Conservation (phyloP, 2,888 invertebrate species). For the Antheraea assamensis region DNA sequence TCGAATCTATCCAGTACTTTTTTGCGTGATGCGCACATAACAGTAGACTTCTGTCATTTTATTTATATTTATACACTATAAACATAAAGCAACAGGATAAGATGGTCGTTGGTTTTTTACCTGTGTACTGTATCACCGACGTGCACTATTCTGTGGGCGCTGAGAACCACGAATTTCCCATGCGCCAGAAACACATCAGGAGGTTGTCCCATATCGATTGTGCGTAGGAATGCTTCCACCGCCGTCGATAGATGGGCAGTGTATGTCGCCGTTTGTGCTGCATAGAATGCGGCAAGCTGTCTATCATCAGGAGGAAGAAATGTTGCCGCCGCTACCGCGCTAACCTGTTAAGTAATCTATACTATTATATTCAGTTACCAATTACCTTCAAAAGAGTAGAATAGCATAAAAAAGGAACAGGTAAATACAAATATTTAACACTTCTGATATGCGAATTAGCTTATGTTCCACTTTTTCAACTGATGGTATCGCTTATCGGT, state of each 20-base stretch:
- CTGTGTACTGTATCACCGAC: conserved; percentile 96
- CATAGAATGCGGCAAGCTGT: conserved; percentile 93
- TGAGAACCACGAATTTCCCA: conserved; percentile 96
- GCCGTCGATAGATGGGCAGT: conserved; percentile 92
- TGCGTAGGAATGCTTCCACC: conserved; percentile 95
- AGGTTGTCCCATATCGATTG: conserved; percentile 96
- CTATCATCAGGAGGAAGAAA: conserved; percentile 89
- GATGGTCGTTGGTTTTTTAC: conserved; percentile 34
- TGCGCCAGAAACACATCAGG: conserved; percentile 96
- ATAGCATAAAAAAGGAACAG: no score
- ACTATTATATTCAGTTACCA: neutral
- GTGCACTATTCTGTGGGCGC: conserved; percentile 96
- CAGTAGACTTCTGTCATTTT: no score
- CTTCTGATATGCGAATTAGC: neutral
- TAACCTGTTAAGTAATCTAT: conserved; percentile 51
- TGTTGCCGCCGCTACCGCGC: conserved; percentile 77
- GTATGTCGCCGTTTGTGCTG: conserved; percentile 92
- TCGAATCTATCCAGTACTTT: no score
- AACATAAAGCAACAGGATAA: neutral
- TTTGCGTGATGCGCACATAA: no score
- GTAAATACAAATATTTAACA: no score
- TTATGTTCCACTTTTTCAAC: neutral
- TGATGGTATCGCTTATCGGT: no score
- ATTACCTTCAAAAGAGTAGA: neutral
- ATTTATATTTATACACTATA: neutral